These are phyloP conservation scores for Matsumyia berberina DNA, from an alignment of 2,888 invertebrate species.

Conservation along the genomic window DNA sequence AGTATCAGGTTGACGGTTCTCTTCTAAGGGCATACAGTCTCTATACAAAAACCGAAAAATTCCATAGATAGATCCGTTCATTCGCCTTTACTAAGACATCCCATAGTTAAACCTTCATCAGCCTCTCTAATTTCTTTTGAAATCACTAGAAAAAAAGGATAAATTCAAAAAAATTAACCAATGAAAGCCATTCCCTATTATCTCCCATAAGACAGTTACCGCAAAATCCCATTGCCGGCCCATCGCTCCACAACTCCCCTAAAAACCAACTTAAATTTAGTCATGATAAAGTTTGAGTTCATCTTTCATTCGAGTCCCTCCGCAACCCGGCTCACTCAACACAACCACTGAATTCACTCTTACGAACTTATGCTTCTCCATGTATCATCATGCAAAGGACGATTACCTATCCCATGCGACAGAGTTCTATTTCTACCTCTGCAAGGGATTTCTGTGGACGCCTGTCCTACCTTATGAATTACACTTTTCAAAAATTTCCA, in stretches of 20 bases:
- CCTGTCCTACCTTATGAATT: conserved; percentile 65
- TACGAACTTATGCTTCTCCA: conserved; percentile 42
- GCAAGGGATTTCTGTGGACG: conserved; percentile 47
- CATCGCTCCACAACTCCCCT: conserved; percentile 24
- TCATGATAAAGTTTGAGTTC: conserved; percentile 64
- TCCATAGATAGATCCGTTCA: too few relatives aligned
- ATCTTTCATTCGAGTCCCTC: conserved; percentile 34
- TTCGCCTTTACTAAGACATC: too few relatives aligned
- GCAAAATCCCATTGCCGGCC: neutral
- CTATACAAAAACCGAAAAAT: too few relatives aligned
- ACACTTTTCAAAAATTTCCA: conserved; percentile 69
- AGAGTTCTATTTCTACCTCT: conserved; percentile 22
- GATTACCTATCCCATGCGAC: conserved; percentile 66
- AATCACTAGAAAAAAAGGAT: too few relatives aligned
- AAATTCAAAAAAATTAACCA: neutral
- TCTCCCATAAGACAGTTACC: neutral
- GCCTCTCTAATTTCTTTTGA: too few relatives aligned
- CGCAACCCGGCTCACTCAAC: conserved; percentile 18
- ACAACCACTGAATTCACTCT: conserved; percentile 11
- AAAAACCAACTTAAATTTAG: conserved; percentile 56
- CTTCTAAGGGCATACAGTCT: too few relatives aligned
- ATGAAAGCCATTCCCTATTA: neutral
- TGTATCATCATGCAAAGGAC: conserved; percentile 62
- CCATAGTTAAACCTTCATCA: too few relatives aligned
- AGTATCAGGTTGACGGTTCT: too few relatives aligned